phyloP scores from a whole-genome alignment of 2,888 invertebrate genomes.

The Drosophila parthenogenetica region DNA sequence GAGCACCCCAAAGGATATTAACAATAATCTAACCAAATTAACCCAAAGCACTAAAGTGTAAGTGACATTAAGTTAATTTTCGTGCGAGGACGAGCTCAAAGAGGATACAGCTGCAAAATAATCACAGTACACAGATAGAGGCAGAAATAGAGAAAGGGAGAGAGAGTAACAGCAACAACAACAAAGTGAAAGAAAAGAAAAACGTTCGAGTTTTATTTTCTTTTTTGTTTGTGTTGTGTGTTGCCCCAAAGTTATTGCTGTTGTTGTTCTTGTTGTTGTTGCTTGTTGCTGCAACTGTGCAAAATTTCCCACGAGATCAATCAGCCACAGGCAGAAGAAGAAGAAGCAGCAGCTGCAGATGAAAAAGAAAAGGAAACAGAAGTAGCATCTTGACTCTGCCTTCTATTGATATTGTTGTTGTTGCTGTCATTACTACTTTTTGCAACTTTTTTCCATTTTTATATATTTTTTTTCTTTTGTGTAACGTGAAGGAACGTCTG shows the following conservation, averaged over 20 bases:
- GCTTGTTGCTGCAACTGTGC: slow-evolving; percentile 74
- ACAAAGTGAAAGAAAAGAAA: slow-evolving; percentile 16
- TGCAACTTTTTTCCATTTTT: slow-evolving; percentile 59
- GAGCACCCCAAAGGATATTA: slow-evolving; percentile 81
- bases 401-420: slow-evolving; percentile 27
- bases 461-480: slow-evolving; percentile 49
- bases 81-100: slow-evolving; percentile 64
- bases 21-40: slow-evolving; percentile 84
- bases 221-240: slow-evolving; percentile 32
- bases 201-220: slow-evolving; percentile 63
- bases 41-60: slow-evolving; percentile 84
- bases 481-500: slow-evolving; percentile 62
- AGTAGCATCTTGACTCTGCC: too few relatives aligned
- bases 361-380: too few relatives aligned
- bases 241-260: slow-evolving; percentile 34
- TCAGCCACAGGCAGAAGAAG: slow-evolving; percentile 74
- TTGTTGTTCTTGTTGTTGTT: slow-evolving; percentile 33
- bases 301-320: slow-evolving; percentile 83
- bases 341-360: slow-evolving; percentile 23
- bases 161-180: background rate
- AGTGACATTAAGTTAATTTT: slow-evolving; percentile 84
- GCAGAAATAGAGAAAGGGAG: background rate
- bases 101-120: slow-evolving; percentile 50
- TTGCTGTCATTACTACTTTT: slow-evolving; percentile 72
- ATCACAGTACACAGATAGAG: slow-evolving; percentile 34